Conservation (phyloP, 2,113 vertebrate genomes). For the Setophaga petechia region DNA sequence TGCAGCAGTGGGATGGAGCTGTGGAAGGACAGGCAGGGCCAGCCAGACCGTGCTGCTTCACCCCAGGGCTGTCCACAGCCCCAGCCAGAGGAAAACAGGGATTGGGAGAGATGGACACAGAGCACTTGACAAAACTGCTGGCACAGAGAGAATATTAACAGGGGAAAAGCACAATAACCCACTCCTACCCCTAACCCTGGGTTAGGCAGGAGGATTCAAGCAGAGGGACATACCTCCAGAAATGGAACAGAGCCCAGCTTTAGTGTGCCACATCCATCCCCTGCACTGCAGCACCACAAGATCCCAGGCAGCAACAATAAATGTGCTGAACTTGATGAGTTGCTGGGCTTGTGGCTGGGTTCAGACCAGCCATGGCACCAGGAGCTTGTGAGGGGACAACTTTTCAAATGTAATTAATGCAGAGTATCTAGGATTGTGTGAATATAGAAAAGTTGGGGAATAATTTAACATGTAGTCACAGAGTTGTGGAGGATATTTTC, state of each 20-base stretch:
- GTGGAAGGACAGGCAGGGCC: not conserved
- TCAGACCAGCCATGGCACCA: not conserved
- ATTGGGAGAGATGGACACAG: not conserved
- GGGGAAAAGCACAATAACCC: not conserved
- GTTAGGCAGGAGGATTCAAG: not conserved
- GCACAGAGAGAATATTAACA: not conserved
- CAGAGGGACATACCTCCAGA: not conserved
- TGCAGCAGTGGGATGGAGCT: not conserved
- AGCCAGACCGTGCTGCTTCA: not conserved
- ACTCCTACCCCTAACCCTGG: not conserved
- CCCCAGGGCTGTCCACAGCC: not conserved
- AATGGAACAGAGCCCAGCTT: not conserved
- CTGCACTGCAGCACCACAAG: not conserved
- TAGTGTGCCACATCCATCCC: not conserved
- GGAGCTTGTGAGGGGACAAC: not conserved
- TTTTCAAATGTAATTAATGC: not conserved
- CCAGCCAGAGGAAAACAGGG: not conserved
- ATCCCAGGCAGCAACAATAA: not conserved
- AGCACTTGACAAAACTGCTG: not conserved
- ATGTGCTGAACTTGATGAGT: accelerated
- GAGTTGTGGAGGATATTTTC: not conserved
- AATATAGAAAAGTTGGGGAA: not conserved
- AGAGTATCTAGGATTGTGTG: not conserved
- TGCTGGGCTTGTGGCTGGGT: not conserved
- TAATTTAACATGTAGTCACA: not conserved